Evolutionary conservation across 2,797 vertebrate species (phyloP), one percentile per base, ranked within the genome.

Genomic region (Anabas testudineus): DNA sequence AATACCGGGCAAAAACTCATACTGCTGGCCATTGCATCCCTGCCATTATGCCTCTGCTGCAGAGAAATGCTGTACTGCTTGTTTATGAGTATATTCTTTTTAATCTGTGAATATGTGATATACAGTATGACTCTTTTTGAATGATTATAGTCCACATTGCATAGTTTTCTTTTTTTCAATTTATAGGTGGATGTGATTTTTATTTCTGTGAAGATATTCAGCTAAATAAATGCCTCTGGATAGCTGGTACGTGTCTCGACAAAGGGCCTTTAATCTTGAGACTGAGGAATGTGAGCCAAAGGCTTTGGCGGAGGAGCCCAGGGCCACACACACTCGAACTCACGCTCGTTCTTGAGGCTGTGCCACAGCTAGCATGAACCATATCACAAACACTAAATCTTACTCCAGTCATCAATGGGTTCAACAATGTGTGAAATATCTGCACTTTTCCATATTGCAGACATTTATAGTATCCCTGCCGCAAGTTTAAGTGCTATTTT

Each of bases 161-260:
- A 83, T 90, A 62, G 70, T 68, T 74, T 39, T 82, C 81, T 75
- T 68, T 74, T 39, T 82, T 81, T 75, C 53, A 48, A 78, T 71
- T 80, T 77, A 73, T 85, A 86, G 67, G 69, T 88, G 78, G 74
- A 81, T 87, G 80, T 90, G 69, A 84, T 67, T 59, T 72, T 70
- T 76, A n/a, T 75, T 82, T 66, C 61, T 89, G 86, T 91, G 75
- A 87, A 76, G 71, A 81, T 84, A 81, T 86, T 86, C 67, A 69
- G 81, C 75, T 82, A 72, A 92, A 93, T 92, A 92, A 93, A 91
- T 59, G 84, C 82, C 70, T 84, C 56, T 82, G 70, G 70, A 81
- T 87, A 85, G 81, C 76, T 85, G 78, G 74, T 75, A 78, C 76
- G 39, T 74, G 60, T 84, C 57, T 80, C 4, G 37, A 71, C 46